Conservation (phyloP, 2,113 vertebrate species). For the Plestiodon gilberti region DNA sequence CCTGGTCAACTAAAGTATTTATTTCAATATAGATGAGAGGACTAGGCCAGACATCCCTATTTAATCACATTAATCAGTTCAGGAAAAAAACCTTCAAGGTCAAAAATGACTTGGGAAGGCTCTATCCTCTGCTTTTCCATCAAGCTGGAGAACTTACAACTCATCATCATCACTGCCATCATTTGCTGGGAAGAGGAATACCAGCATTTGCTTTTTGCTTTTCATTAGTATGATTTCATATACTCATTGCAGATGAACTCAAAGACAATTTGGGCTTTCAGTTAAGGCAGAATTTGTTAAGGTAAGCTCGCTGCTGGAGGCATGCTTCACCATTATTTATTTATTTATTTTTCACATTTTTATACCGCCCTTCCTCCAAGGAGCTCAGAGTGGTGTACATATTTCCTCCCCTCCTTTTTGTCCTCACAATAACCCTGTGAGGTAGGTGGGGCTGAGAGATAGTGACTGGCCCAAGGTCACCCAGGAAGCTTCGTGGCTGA, state of each 20-base stretch:
- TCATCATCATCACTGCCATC: neutral
- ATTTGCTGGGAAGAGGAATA: neutral
- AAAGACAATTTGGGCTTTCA: neutral
- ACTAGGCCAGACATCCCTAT: neutral
- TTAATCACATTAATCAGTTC: conserved; percentile 30
- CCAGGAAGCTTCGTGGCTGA: too few relatives aligned
- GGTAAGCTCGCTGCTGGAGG: neutral
- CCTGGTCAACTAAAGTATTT: conserved; percentile 29
- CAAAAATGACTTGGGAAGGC: conserved; percentile 10
- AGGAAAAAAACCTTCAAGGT: neutral
- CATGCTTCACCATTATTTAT: neutral
- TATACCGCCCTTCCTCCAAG: too few relatives aligned
- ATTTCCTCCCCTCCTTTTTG: too few relatives aligned
- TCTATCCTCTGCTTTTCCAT: neutral
- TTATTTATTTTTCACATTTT: too few relatives aligned
- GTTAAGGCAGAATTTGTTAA: neutral
- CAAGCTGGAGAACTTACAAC: neutral
- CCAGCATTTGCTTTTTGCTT: neutral
- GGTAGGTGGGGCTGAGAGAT: too few relatives aligned
- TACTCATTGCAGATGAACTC: neutral
- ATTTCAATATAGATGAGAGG: conserved; percentile 29
- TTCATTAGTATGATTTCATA: neutral
- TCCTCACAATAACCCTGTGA: too few relatives aligned
- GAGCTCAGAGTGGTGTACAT: too few relatives aligned
- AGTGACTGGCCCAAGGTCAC: too few relatives aligned